These are phyloP conservation scores for Platyrinchus mystaceus DNA, from an alignment of 2,797 vertebrate genomes.

Conservation along the genomic window DNA sequence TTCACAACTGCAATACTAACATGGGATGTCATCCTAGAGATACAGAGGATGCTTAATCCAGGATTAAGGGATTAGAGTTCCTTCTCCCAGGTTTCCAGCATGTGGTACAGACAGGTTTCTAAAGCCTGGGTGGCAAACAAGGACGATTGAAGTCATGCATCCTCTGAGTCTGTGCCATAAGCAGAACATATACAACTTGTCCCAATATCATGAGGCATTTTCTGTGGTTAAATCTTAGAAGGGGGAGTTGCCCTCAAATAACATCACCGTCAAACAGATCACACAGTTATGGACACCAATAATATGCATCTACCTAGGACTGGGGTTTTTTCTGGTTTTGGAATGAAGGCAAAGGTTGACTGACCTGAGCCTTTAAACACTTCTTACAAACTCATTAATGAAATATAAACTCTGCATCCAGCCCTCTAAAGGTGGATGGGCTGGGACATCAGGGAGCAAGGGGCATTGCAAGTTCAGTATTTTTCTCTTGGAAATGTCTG, in stretches of 20 bases:
- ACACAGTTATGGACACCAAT: background rate
- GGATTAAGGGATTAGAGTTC: constrained; percentile 29
- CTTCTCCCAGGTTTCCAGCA: background rate
- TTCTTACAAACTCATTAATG: background rate
- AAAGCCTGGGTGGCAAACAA: background rate
- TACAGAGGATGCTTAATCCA: background rate
- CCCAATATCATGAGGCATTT: background rate
- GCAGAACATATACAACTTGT: background rate
- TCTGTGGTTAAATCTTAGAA: background rate
- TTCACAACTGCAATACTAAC: background rate
- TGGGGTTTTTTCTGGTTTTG: background rate
- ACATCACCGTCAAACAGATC: background rate
- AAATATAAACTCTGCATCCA: background rate
- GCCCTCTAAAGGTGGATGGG: background rate
- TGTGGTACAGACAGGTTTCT: background rate
- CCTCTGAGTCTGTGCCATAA: background rate
- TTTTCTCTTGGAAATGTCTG: background rate
- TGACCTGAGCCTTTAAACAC: background rate
- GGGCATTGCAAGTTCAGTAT: background rate
- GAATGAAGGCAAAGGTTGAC: background rate
- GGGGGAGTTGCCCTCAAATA: background rate
- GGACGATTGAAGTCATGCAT: background rate
- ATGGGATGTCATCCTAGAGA: background rate
- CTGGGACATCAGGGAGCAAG: background rate
- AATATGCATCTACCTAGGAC: background rate